phyloP scores from a whole-genome alignment of 2,888 invertebrate genomes.

The Cylloceria caligata region DNA sequence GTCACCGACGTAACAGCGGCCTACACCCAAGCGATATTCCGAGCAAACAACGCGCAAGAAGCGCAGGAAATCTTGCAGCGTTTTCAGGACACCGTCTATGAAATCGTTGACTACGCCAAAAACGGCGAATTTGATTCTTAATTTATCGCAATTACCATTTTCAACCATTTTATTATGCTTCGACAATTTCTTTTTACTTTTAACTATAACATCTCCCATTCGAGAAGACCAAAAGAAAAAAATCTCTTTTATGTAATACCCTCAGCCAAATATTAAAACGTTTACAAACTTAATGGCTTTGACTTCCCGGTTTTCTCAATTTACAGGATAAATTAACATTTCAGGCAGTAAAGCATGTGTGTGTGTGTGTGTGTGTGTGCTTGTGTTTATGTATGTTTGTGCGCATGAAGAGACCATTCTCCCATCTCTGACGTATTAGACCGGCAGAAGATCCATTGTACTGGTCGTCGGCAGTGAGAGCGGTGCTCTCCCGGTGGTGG shows the following conservation, averaged over 20 bases:
- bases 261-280: constrained; percentile 13
- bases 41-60: constrained; percentile 71
- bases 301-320: constrained; percentile 46
- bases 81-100: constrained; percentile 75
- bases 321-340: constrained; percentile 45
- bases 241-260: not conserved
- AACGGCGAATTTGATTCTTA: constrained; percentile 67
- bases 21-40: constrained; percentile 77
- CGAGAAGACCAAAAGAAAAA: not conserved
- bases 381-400: constrained; percentile 13
- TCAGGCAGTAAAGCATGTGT: not conserved
- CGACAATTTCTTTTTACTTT: not conserved
- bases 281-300: constrained; percentile 31
- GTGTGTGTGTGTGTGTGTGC: not conserved
- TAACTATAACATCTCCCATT: not conserved
- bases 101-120: constrained; percentile 76
- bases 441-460: constrained; percentile 82
- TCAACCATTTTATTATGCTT: not conserved
- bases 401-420: constrained; percentile 41
- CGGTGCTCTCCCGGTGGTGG: constrained; percentile 38
- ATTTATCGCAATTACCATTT: not conserved
- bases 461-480: constrained; percentile 67
- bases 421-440: constrained; percentile 78
- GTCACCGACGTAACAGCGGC: constrained; percentile 76
- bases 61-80: constrained; percentile 72